phyloP scores from a whole-genome alignment of 2,113 vertebrate genomes.

The Ornithorhynchus anatinus region DNA sequence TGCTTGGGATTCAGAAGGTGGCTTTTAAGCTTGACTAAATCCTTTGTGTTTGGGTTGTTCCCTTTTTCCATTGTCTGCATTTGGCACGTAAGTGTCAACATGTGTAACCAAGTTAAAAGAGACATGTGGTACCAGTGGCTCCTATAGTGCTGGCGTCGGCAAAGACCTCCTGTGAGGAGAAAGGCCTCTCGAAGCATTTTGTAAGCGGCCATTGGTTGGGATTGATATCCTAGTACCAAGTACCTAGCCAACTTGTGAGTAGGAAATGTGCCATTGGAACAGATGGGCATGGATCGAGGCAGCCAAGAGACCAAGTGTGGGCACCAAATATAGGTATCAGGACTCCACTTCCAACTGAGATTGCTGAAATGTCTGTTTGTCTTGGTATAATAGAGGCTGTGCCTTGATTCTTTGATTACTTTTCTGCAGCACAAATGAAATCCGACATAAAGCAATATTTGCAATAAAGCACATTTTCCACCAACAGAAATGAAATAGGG shows the following conservation, averaged over 20 bases:
- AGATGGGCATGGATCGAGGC: slow-evolving; percentile 59
- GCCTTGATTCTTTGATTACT: neutral
- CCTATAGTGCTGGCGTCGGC: slow-evolving; percentile 14
- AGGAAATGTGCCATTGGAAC: slow-evolving; percentile 55
- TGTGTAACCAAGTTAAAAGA: slow-evolving; percentile 36
- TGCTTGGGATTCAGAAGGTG: slow-evolving; percentile 22
- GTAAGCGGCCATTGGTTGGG: slow-evolving; percentile 37
- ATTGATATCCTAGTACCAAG: neutral
- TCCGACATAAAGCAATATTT: no score
- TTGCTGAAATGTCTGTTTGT: slow-evolving; percentile 26
- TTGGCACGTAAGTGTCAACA: slow-evolving; percentile 47
- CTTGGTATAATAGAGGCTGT: neutral
- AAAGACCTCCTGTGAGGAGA: slow-evolving; percentile 23
- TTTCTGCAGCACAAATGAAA: neutral
- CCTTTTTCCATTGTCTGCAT: slow-evolving; percentile 18
- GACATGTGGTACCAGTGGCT: neutral
- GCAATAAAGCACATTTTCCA: no score
- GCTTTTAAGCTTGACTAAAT: slow-evolving; percentile 18
- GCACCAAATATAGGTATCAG: slow-evolving; percentile 28
- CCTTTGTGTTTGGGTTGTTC: slow-evolving; percentile 42
- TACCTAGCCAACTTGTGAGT: slow-evolving; percentile 12
- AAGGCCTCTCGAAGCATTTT: slow-evolving; percentile 19
- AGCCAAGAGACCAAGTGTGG: slow-evolving; percentile 52
- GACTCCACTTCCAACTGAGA: slow-evolving; percentile 27
- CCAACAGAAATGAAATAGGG: no score